These are phyloP conservation scores for Cygnus atratus DNA, from an alignment of 2,113 vertebrate species.

Conservation along the genomic window DNA sequence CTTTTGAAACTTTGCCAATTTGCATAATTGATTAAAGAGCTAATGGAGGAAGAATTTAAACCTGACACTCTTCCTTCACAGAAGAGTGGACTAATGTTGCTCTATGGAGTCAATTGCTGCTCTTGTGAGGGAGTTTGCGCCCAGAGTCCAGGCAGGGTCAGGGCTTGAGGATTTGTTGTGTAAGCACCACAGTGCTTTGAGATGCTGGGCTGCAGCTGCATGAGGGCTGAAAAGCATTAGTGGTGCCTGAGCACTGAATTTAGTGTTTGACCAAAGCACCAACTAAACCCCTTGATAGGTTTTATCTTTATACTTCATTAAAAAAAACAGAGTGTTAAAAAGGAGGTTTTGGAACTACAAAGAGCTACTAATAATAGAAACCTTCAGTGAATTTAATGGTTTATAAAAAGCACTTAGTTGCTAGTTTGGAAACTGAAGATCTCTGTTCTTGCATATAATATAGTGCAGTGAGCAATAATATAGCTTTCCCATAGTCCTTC, in stretches of 20 bases:
- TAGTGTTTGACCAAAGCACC: background rate
- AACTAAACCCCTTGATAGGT: background rate
- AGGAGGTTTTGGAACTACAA: background rate
- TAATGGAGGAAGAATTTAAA: slow-evolving; percentile 42
- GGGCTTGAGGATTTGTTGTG: background rate
- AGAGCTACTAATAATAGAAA: background rate
- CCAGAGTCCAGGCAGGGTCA: background rate
- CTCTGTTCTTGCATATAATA: background rate
- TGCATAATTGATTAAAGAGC: slow-evolving; percentile 59
- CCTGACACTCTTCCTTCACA: slow-evolving; percentile 6
- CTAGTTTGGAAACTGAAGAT: background rate
- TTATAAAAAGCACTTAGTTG: background rate
- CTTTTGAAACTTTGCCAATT: slow-evolving; percentile 40
- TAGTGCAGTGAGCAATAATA: background rate
- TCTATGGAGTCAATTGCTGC: background rate
- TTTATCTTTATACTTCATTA: background rate
- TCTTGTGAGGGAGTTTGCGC: rapidly evolving
- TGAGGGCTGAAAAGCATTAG: background rate
- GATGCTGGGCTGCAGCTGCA: background rate
- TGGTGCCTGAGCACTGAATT: background rate
- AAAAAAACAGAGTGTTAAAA: background rate
- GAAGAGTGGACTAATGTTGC: background rate
- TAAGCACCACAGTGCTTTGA: background rate
- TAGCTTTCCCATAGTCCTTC: background rate
- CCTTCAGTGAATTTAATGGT: background rate